Base-by-base conservation (phyloP, 1,140 invertebrate species). In the Atta colombica region DNA sequence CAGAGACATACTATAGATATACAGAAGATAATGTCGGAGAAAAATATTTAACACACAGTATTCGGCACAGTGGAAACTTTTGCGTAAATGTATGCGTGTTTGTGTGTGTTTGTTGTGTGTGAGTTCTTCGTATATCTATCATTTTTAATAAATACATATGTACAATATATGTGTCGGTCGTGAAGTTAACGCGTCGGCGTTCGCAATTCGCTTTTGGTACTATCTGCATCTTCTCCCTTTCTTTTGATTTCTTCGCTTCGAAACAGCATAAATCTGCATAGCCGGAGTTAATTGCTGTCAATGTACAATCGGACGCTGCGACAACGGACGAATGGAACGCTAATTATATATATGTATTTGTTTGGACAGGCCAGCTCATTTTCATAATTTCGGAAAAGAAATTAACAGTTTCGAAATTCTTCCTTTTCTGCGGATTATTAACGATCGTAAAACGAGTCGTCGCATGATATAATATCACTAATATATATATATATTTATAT, bases 381-480 rank as follows among this genome's bases (percentile, higher is more conserved):
- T 55, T 72, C 68, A 61, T 45, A 84, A 84, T 84, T 84, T 84
- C 55, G 51, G 25, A 74, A 58, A 74, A 61, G 55, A 84, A 75
- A 84, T 84, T 31, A 84, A 74, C 55, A 75, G 53, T 61, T 82
- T 82, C 78, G 53, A 60, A 25, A 82, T 69, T 69, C 21, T 49
- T 31, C 28, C 21, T 58, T 45, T 45, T 7, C 16, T 49, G 80
- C 68, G 68, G 39, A 85, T 80, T 31, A 85, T 75, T 28, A 77
- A 77, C 71, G 68, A 45, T 25, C 75, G 58, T 63, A 61, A 87
- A 74, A 90, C 85, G 65, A 65, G 69, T 81, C 86, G 81, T 89
- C 60, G 74, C 82, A 89, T 74, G 87, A 71, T 89, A 89, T 78
- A 80, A 89, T 89, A 91, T 89, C 82, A 69, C 90, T 90, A 90